Evolutionary conservation across 2,113 vertebrate species (phyloP), one percentile per base, ranked within the genome.

Genomic region (Ophiodon elongatus): DNA sequence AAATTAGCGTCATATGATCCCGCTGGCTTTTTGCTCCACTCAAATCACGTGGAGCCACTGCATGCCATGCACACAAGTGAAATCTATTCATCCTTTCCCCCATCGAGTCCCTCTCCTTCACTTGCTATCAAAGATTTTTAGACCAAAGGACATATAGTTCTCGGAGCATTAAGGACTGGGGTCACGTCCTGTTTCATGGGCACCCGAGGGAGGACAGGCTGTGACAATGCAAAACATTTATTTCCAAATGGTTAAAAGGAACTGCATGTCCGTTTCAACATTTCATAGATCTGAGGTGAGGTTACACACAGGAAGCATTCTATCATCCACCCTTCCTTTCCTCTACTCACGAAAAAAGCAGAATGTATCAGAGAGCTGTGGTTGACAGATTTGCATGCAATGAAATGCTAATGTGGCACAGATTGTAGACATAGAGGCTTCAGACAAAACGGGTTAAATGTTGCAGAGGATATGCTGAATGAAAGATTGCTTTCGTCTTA

Each of bases 271-370:
- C 45, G 56, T 88, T 91, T 81, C 67, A 63, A 82, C 83, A 89
- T 76, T 23, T 78, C 35, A 62, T 33, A 78, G 37, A 82, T 65
- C 27, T 68, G 80, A 82, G 50, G 72, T 83, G 77, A 84, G 72
- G 78, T 76, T 86, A 56, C 50, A 80, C 67, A 88, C 89, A 92
- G 91, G 91, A 94, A 87, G 68, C 43, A 27, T 47, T 31, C 4
- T 50, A 2, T 80, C 60, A 80, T 56, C 75, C 86, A 81, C 86
- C 80, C 85, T 91, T 87, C 88, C 86, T 85, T 64, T 87, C 59
- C 70, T 56, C 64, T 29, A 6, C 4, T 43, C 19, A 8, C 65
- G 13, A 27, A 47, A 73, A 63, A 45, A 63, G 19, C 7, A 5
- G 14, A 47, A 31, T 1, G 8, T 8, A 72, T 25, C 43, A 35